Evolutionary conservation across 2,113 vertebrate genomes (phyloP), one percentile per base, ranked within the genome.

Genomic region (Callocephalon fimbriatum): DNA sequence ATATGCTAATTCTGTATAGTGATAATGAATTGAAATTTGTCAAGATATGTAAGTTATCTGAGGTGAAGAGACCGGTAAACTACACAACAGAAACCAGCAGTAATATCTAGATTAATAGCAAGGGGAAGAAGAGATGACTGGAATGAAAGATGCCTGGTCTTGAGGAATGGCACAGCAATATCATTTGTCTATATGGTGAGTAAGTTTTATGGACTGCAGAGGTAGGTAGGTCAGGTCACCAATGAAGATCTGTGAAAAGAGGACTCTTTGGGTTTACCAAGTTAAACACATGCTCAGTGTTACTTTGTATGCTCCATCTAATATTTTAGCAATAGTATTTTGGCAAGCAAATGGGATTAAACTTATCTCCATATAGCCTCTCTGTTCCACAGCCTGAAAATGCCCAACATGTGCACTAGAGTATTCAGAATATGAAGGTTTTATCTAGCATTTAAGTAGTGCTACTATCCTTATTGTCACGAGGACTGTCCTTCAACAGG

Each of bases 21-120:
- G 20, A 14, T 35, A 32, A 58, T 56, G 2, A 58, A 63, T 40
- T 92, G 27, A 62, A 8, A 48, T 83, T 40, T 48, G 6, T 5
- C 16, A 61, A 54, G 29, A 37, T 9, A 48, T 1, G 4, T 7
- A 59, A 51, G 45, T 2, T 21, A 40, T 4, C 17, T 45, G 37
- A 75, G 21, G 10, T 78, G 12, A 67, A 40, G 26, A 14, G 8
- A 29, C 0, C 26, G 31, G 42, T 31, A 71, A 15, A 13, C 48
- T 66, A n/a, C 50, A 29, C 0, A 0, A 66, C 20, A 66, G 20
- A 91, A 47, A 9, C 9, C 19, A 61, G 50, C 21, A 82, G 19
- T 50, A 70, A 66, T 31, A 38, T 0, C 42, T 58, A 68, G 35
- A 75, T 29, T 25, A 5, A 42, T 3, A 79, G 23, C 6, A 72